Percentiles rank a stretch among this genome's conserved stretches.
Conservation (phyloP, 2,888 invertebrate genomes). For the Tenthredo scrophulariae region DNA sequence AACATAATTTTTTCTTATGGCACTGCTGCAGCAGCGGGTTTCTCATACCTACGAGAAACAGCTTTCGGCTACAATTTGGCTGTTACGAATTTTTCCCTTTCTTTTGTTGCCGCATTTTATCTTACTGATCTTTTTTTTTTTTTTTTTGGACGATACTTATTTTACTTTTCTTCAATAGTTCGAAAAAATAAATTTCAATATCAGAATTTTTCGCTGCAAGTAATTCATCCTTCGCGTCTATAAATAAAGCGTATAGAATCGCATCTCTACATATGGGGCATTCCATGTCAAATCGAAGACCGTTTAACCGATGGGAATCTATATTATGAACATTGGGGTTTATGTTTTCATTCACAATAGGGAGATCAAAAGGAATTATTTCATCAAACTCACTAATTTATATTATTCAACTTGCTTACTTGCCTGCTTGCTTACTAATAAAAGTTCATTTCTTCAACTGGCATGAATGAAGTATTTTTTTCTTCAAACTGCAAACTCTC, state of each 20-base stretch:
- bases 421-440: no score
- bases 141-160: not conserved
- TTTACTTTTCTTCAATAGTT: not conserved
- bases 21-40: not conserved
- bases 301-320: no score
- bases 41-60: not conserved
- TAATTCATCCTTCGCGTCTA: slow-evolving; percentile 23
- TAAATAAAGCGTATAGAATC: not conserved
- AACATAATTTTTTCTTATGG: not conserved
- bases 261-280: not conserved
- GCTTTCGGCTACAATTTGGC: slow-evolving; percentile 16
- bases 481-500: no score
- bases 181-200: not conserved
- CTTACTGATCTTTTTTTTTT: not conserved
- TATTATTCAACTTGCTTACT: no score
- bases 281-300: no score
- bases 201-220: slow-evolving; percentile 18
- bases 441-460: no score
- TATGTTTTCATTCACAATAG: no score
- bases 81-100: not conserved
- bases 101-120: not conserved
- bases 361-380: no score
- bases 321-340: no score
- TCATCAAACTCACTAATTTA: no score
- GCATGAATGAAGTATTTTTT: no score